A percentile compares a stretch with the other conserved stretches of the same genome.
Evolutionary conservation across 2,888 invertebrate genomes (phyloP).

Genomic region (Eupithecia dodoneata): DNA sequence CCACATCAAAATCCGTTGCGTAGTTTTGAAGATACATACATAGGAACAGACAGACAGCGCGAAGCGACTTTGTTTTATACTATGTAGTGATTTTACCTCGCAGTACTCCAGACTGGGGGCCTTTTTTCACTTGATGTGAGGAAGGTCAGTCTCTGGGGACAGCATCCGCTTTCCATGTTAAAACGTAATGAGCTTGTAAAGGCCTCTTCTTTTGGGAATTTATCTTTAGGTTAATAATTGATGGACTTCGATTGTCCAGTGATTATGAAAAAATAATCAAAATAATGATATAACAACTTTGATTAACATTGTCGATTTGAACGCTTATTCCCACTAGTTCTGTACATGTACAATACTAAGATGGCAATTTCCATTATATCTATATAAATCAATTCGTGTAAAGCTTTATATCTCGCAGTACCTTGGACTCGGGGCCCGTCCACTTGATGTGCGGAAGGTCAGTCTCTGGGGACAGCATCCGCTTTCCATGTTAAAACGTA

Average conservation of each 20-base stretch:
- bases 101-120: background rate
- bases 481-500: background rate
- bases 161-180: background rate
- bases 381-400: background rate
- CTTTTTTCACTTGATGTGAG: background rate
- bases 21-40: too few species aligned
- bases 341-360: too few species aligned
- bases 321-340: too few species aligned
- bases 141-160: background rate
- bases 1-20: too few species aligned
- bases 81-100: background rate
- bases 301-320: too few species aligned
- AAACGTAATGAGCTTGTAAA: constrained; percentile 5
- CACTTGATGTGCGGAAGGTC: background rate
- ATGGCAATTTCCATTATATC: too few species aligned
- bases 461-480: background rate
- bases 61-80: background rate
- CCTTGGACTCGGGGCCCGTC: background rate
- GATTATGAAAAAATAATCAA: too few species aligned
- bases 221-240: background rate
- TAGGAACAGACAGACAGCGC: too few species aligned
- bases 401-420: background rate
- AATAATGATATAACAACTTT: too few species aligned
- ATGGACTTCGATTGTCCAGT: too few species aligned
- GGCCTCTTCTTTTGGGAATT: background rate